These are phyloP conservation scores for Palythoa caribaeorum DNA, from an alignment of 92 coral and sea anemone genomes.

Conservation along the genomic window DNA sequence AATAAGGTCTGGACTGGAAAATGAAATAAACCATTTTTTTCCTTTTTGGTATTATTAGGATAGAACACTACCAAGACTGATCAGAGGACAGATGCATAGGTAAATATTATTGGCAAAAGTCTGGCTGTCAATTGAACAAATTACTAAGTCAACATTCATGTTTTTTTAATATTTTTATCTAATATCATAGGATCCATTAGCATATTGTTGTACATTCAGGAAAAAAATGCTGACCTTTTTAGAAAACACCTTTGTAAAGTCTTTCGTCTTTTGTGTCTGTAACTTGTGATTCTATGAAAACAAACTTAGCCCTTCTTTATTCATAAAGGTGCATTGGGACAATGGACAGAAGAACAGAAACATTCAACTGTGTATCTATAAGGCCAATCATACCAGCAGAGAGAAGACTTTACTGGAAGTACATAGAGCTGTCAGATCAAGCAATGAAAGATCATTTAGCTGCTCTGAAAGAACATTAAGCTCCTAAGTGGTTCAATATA, in stretches of 20 bases:
- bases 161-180: too few species aligned
- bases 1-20: neutral
- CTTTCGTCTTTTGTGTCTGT: too few species aligned
- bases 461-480: constrained; percentile 81
- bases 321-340: constrained; percentile 83
- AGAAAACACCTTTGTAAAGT: too few species aligned
- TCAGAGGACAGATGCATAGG: constrained; percentile 95
- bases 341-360: constrained; percentile 81
- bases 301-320: neutral
- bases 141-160: neutral
- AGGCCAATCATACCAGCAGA: constrained; percentile 85
- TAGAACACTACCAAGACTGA: constrained; percentile 86
- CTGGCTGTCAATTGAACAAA: neutral
- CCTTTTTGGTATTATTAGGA: constrained; percentile 63
- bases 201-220: too few species aligned
- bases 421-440: constrained; percentile 66
- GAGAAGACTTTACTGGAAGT: constrained; percentile 45
- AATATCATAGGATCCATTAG: too few species aligned
- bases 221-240: too few species aligned
- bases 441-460: constrained; percentile 79
- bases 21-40: neutral
- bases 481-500: neutral
- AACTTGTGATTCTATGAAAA: too few species aligned
- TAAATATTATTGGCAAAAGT: neutral
- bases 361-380: constrained; percentile 86